phyloP scores from a whole-genome alignment of 2,797 vertebrate species.

The Spizella passerina region DNA sequence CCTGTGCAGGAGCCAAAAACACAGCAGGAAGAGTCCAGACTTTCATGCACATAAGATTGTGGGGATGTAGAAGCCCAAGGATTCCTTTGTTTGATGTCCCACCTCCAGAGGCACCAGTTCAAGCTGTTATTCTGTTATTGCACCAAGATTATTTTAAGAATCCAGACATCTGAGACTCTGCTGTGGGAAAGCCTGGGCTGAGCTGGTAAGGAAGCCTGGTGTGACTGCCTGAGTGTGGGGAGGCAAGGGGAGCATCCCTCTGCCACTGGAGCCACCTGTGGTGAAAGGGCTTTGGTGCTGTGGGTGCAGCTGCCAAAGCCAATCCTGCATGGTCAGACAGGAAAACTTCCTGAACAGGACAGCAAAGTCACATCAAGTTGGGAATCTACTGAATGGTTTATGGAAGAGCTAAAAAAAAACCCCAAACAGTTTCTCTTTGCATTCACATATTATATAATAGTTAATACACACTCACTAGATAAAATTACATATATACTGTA shows the following conservation, averaged over 20 bases:
- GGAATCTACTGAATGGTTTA: background rate
- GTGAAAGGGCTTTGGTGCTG: background rate
- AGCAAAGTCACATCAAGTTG: background rate
- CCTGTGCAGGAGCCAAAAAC: background rate
- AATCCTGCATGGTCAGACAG: background rate
- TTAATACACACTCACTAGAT: background rate
- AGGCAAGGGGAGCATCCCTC: rapidly evolving
- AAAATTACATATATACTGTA: background rate
- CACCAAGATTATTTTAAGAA: background rate
- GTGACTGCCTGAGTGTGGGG: background rate
- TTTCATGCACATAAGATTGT: background rate
- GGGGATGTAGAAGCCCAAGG: background rate
- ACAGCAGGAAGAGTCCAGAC: background rate
- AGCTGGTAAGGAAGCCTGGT: background rate
- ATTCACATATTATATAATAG: background rate
- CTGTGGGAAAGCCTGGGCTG: background rate
- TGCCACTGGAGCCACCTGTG: rapidly evolving
- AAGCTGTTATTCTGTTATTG: background rate
- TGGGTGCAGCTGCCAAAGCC: background rate
- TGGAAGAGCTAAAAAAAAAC: background rate
- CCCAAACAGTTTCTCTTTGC: background rate
- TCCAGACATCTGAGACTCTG: background rate
- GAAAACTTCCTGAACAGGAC: background rate
- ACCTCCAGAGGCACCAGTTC: background rate
- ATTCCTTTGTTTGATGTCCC: background rate